Conservation (phyloP, 2,113 vertebrate genomes). For the Dicrurus megarhynchus region DNA sequence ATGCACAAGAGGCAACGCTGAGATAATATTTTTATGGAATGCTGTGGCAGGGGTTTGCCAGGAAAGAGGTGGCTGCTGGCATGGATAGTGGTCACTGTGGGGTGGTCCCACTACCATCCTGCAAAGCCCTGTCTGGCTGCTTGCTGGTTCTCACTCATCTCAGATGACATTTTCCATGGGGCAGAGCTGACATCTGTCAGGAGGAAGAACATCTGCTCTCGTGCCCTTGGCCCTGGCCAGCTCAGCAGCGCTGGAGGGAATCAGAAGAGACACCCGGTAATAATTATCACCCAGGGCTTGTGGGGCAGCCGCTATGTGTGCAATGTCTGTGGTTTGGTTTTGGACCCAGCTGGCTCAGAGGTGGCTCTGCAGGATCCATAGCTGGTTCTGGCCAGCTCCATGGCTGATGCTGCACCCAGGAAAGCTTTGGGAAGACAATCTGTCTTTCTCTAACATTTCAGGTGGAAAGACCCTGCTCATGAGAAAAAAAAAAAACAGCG, state of each 20-base stretch:
- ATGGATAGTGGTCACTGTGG: not conserved
- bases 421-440: not conserved
- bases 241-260: not conserved
- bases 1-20: rapidly evolving
- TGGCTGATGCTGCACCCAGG: not conserved
- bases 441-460: not conserved
- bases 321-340: conserved; percentile 31
- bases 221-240: not conserved
- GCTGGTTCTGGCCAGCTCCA: not conserved
- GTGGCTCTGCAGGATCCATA: not conserved
- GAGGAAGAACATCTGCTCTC: conserved; percentile 26
- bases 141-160: not conserved
- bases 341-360: not conserved
- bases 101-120: not conserved
- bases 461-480: not conserved
- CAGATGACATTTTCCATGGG: not conserved
- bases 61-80: not conserved
- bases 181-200: not conserved
- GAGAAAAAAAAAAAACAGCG: not conserved
- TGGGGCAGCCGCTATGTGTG: not conserved
- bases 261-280: not conserved
- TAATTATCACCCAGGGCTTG: not conserved
- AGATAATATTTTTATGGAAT: not conserved
- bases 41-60: not conserved
- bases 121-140: not conserved